Base-by-base conservation (phyloP, 2,888 invertebrate genomes). In the Eremobia ochroleuca region DNA sequence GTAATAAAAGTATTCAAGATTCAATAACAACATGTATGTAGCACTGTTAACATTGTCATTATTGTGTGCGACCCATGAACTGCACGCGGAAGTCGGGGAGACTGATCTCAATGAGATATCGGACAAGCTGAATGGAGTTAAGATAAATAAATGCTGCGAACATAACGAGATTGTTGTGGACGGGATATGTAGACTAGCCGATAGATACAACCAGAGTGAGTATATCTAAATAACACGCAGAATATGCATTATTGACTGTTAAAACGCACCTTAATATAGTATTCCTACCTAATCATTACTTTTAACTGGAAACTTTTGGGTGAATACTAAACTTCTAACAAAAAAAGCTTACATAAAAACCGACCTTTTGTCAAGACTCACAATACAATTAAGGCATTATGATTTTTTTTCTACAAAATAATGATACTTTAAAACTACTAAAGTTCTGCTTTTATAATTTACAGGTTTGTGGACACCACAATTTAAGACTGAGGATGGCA, bases 101-200 rank as follows among this genome's bases (percentile, higher is more conserved):
- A 91, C 95, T 89, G 89, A 97, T 93, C 91, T 97, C 88, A 94
- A 97, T 93, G 91, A 97, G 90, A 76, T 97, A 91, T 93, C 97
- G 2, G 96, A 95, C 77, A 93, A 94, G 88, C 93, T 95, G 64
- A 93, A 97, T 86, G 93, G 95, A 34, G 95, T 98, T 43, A 96
- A 97, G 89, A 97, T 98, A 85, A 98, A 98, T 92, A 98, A 98
- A 97, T 98, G 98, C 92, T 98, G 98, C 94, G 98, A 98, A 91
- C 94, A 95, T 72, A 97, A 97, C 88, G 98, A 98, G 93, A 94
- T 98, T 75, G 97, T 98, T 92, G 96, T 98, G 61, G 98, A 98
- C 90, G 96, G 97, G 76, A 95, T 96, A 81, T 98, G 98, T 92
- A 97, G 97, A 90, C 95, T 97, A 90, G 97, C 97, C 65, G 97